Percentiles rank a stretch among this genome's conserved stretches.
phyloP scores from a whole-genome alignment of 2,797 vertebrate species.

The Triplophysa bombifrons region DNA sequence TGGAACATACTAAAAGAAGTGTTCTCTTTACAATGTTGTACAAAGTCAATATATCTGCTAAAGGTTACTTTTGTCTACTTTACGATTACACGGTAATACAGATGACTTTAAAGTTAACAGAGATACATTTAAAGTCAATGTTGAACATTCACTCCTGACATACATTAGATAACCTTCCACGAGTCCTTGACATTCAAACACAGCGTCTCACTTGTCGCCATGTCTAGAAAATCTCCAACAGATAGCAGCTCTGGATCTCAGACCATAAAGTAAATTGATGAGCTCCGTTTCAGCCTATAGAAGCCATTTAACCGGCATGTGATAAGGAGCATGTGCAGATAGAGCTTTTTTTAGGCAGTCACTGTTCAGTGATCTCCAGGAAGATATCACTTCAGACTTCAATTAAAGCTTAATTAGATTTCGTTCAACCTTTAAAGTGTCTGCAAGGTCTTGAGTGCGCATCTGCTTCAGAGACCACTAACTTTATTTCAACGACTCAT shows the following conservation, averaged over 20 bases:
- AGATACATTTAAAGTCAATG: not conserved
- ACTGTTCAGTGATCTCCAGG: slow-evolving; percentile 35
- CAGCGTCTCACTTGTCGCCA: not conserved
- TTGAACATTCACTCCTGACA: not conserved
- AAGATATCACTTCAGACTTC: slow-evolving; percentile 32
- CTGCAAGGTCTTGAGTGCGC: slow-evolving; percentile 30
- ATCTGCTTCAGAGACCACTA: slow-evolving; percentile 25
- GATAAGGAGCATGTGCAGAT: slow-evolving; percentile 12
- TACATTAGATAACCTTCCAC: not conserved
- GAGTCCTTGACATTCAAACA: not conserved
- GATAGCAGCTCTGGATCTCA: slow-evolving; percentile 8
- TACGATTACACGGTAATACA: not conserved
- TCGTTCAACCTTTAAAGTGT: slow-evolving; percentile 39
- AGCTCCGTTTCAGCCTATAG: not conserved
- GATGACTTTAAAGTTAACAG: not conserved
- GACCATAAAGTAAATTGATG: slow-evolving; percentile 11
- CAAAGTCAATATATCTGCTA: too few relatives aligned
- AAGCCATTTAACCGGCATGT: slow-evolving; percentile 11
- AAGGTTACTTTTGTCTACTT: too few relatives aligned
- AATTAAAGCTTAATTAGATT: slow-evolving; percentile 37
- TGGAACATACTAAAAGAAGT: too few relatives aligned
- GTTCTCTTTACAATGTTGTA: too few relatives aligned
- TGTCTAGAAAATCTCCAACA: not conserved
- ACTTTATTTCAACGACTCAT: slow-evolving; percentile 36
- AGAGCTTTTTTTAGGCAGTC: slow-evolving; percentile 13